Conservation (phyloP, 1,140 invertebrate species). For the Sweltsa coloradensis region DNA sequence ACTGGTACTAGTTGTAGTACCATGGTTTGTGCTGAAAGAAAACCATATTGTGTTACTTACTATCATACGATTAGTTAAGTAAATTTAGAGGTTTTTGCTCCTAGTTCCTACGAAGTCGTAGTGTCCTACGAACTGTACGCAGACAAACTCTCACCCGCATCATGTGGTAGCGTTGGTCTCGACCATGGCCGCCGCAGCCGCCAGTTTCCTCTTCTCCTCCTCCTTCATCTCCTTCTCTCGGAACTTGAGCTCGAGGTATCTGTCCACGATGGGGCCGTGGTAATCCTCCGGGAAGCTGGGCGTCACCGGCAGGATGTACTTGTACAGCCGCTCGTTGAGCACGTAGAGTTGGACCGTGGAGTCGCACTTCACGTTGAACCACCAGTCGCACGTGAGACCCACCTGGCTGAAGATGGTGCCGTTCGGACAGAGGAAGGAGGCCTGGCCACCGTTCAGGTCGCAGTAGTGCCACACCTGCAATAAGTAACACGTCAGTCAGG, state of each 20-base stretch:
- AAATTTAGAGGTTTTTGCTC: no score
- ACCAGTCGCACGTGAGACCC: constrained; percentile 77
- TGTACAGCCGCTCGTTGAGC: constrained; percentile 75
- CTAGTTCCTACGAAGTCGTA: no score
- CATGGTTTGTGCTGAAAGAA: no score
- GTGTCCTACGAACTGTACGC: no score
- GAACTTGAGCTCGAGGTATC: constrained; percentile 67
- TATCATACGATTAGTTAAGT: no score
- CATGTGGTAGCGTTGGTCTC: no score
- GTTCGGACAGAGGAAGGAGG: constrained; percentile 81
- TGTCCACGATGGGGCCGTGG: constrained; percentile 69
- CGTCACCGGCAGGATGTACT: constrained; percentile 70
- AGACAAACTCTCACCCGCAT: no score
- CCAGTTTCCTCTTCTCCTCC: constrained; percentile 30
- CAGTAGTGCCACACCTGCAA: constrained; percentile 81
- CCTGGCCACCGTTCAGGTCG: constrained; percentile 80
- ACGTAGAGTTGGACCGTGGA: constrained; percentile 73
- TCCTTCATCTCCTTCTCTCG: constrained; percentile 71
- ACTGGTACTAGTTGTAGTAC: no score
- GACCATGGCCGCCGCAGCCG: no score
- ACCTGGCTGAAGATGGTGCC: constrained; percentile 81
- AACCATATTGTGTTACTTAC: no score
- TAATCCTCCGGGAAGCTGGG: constrained; percentile 81
- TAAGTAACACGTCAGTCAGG: constrained; percentile 2
- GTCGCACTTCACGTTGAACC: constrained; percentile 80